These are phyloP conservation scores for Drosophila neocordata DNA, from an alignment of 1,140 invertebrate genomes.

Conservation along the genomic window DNA sequence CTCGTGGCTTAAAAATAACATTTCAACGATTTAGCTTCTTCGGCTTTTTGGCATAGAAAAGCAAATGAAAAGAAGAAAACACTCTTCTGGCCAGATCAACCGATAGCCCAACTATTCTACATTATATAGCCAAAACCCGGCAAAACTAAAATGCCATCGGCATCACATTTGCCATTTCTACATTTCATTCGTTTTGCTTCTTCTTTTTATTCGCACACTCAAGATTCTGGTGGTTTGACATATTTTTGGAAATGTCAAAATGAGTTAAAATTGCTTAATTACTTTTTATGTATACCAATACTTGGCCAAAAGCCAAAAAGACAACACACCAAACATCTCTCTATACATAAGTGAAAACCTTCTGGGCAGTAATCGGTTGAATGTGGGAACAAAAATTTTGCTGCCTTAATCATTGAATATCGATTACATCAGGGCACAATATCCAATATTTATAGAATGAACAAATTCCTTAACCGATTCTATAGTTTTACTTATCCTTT, in stretches of 20 bases:
- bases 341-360: not conserved
- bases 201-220: conserved; percentile 57
- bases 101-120: conserved; percentile 12
- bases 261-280: conserved; percentile 72
- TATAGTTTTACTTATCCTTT: not conserved
- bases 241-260: conserved; percentile 81
- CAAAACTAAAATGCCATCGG: conserved; percentile 46
- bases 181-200: conserved; percentile 3
- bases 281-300: conserved; percentile 56
- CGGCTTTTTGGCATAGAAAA: conserved; percentile 59
- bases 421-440: conserved; percentile 31
- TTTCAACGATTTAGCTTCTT: conserved; percentile 29
- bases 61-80: not conserved
- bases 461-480: not conserved
- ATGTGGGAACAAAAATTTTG: conserved; percentile 13
- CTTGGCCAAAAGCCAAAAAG: conserved; percentile 53
- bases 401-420: conserved; percentile 40
- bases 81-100: conserved; percentile 26
- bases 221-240: conserved; percentile 57
- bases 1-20: conserved; percentile 69
- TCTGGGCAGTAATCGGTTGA: conserved; percentile 16
- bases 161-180: conserved; percentile 65
- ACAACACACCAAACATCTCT: not conserved
- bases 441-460: not conserved
- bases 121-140: conserved; percentile 49